Conservation (phyloP, 2,113 vertebrate species). For the Sebastes schlegelii region DNA sequence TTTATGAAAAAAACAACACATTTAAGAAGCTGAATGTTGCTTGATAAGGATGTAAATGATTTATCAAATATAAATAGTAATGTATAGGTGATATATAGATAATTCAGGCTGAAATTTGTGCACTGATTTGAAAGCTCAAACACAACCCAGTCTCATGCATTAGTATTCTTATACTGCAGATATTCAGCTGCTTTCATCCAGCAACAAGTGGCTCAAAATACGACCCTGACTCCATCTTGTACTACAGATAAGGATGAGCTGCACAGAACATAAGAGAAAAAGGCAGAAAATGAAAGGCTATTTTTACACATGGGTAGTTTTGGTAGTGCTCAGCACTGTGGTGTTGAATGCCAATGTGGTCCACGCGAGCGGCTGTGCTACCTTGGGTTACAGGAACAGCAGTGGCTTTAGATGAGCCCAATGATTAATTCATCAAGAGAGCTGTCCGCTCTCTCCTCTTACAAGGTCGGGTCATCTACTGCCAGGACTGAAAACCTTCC, state of each 20-base stretch:
- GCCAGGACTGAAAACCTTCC: constrained; percentile 9
- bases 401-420: constrained; percentile 39
- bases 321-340: background rate
- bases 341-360: constrained; percentile 21
- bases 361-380: background rate
- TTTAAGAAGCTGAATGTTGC: no score
- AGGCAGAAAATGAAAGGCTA: background rate
- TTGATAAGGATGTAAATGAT: no score
- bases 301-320: background rate
- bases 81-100: no score
- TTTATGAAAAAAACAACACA: no score
- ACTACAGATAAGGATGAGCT: no score
- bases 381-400: constrained; percentile 49
- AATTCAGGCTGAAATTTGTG: no score
- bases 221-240: background rate
- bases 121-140: background rate
- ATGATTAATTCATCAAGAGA: constrained; percentile 57
- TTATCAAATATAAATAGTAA: no score
- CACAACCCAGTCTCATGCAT: background rate
- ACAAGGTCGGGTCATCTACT: constrained; percentile 5
- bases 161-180: background rate
- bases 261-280: background rate
- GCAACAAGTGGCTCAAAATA: background rate
- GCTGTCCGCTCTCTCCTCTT: constrained; percentile 48
- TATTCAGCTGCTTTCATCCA: background rate